Base-by-base conservation (phyloP, 2,888 invertebrate genomes). In the Buathra laborator region DNA sequence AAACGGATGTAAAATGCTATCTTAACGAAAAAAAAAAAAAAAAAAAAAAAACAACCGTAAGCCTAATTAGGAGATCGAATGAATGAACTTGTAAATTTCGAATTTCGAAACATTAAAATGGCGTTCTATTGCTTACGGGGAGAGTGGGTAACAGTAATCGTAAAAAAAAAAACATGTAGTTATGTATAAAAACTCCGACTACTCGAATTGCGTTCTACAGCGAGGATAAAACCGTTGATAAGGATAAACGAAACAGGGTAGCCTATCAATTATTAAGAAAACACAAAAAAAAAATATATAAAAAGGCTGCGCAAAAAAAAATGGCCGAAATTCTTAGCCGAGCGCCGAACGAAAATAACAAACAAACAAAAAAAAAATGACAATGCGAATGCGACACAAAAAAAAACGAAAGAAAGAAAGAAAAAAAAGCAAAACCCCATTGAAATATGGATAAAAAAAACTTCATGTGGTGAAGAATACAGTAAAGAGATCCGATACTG, bases 241-340 rank as follows among this genome's bases (percentile, higher is more conserved):
- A 90, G 88, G 89, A 92, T 92, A 75, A 93, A 93, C 92, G 91
- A 93, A 93, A 93, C 93, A 94, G 94, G 93, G 93, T 93, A 93
- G 93, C 90, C 91, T 92, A 93, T 93, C 93, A 94, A 93, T 93
- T 94, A 93, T 90, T 91, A 90, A 91, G 89, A 90, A 53, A 70
- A 56, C 16, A 76, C 72, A 68, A 24, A 46, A n/a, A 48, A 81
- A 66, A 71, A 29, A 81, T 78, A 89, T 87, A 87, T 87, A 43
- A 85, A 84, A 86, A 85, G 84, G 82, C 80, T 87, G 87, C 87
- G 87, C 81, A 56, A 66, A 81, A 66, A 74, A 43, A 74, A 43
- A 24, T 51, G 66, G 51, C 66, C 43, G 64, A 66, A 51, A 66
- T 76, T 67, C 68, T 72, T 72, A 37, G 81, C 53, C 76, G 56